Evolutionary conservation across 2,888 invertebrate species (phyloP), one percentile per base, ranked within the genome.

Genomic region (Sphaerophoria taeniata): DNA sequence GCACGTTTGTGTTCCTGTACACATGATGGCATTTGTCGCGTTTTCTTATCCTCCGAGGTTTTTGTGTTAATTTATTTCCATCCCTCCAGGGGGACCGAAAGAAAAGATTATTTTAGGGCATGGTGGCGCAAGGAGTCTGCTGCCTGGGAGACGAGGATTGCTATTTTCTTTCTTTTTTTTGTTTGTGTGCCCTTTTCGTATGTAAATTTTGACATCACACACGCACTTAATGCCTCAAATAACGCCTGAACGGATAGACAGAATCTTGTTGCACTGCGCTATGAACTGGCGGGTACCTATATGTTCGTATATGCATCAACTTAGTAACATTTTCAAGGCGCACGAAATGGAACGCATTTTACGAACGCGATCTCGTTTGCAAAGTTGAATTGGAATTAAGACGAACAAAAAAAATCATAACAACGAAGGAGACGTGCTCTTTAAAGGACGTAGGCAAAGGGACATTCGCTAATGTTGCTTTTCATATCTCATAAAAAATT

Each of bases 121-220:
- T 67, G 56, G 67, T 60, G 58, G 31, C 60, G 58, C 63, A 55
- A 73, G 31, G 12, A 74, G 67, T 31, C 33, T 36, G 53, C 39
- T 24, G 12, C 43, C 33, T 53, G 58, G 34, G 71, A 36, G 72
- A 55, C 72, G 74, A 53, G 34, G 73, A 71, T 47, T 73, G 56
- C 47, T 39, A 45, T 58, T 53, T 60, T 58, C 24, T 73, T 56
- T 43, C 67, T 61, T 71, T 63, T 60, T 43, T 58, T 55, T 49
- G 70, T 61, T 74, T 60, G n/a, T 86, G 72, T 74, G 77, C 73
- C 77, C 84, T 81, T 84, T 82, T 83, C 87, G 87, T 88, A 88
- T 88, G 88, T 88, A 87, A 88, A 88, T 88, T 88, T 88, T 88
- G 88, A 88, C 88, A 88, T 88, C 88, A 88, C 88, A 88, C 88